Evolutionary conservation across 2,797 vertebrate genomes (phyloP), one percentile per base, ranked within the genome.

Genomic region (Enteromius anoplus): DNA sequence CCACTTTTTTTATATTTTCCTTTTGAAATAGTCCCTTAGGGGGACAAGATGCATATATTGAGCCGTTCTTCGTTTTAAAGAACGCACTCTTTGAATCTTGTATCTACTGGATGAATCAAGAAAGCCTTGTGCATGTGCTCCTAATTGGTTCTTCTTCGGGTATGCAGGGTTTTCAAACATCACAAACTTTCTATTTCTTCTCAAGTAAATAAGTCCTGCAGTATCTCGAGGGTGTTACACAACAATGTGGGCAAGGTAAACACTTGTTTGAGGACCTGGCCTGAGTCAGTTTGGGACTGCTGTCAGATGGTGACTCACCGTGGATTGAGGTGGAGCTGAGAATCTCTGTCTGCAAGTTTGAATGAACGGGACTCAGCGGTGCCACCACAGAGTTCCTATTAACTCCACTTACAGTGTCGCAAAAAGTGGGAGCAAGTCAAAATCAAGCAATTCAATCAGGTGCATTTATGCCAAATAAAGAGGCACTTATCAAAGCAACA

Each of bases 191-290:
- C 26, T 47, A 2, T 29, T 51, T 58, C n/a, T 51, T 45, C 26
- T 19, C 32, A 58, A 40, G 53, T 75, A 73, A 75, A 75, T 75
- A 58, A 23, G 21, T 32, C 21, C 19, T 73, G 42, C 21, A 47
- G 2, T 34, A 64, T 73, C 14, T 72, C 26, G 49, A 45, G n/a
- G 19, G 40, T 47, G 12, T 60, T 47, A 80, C 2, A 21, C 7
- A 81, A 62, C 53, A 26, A 29, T 49, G 14, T 64, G 42, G 69
- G 29, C 69, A 81, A 62, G 26, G 40, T 64, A 81, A 81, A 73
- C 26, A 64, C 23, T 64, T 80, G 5, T 72, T 45, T 81, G 55
- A 64, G 26, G 69, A 73, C 26, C 26, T 64, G 53, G 68, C 37
- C 14, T 73, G 55, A 64, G 26, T 64, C 55, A 12, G 14, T 47